A percentile compares a stretch with the other conserved stretches of the same genome.
Evolutionary conservation across 2,113 vertebrate genomes (phyloP).

Genomic region (Arvicanthis niloticus): DNA sequence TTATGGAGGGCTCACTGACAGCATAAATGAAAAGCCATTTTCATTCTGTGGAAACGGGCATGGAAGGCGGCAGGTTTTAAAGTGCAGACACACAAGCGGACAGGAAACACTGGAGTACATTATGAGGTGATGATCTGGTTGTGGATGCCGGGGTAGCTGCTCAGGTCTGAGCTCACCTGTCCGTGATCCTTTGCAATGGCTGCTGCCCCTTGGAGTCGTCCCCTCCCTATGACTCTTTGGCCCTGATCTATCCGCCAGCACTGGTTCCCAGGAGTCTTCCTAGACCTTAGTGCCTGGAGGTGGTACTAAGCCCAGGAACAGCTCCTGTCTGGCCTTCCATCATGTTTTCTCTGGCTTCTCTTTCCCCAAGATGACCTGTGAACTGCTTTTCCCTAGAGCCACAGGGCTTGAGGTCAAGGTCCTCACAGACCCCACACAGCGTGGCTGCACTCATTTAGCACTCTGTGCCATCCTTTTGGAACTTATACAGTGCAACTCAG

Average conservation of each 20-base stretch:
- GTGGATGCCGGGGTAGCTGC: neutral
- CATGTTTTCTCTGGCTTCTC: neutral
- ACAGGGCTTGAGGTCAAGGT: neutral
- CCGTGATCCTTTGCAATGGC: neutral
- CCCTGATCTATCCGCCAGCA: neutral
- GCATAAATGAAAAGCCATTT: neutral
- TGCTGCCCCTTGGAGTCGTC: neutral
- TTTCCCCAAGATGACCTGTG: neutral
- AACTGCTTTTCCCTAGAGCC: neutral
- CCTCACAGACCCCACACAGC: neutral
- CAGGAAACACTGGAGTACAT: fast-evolving
- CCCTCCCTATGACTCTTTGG: neutral
- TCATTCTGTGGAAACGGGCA: neutral
- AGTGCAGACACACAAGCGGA: neutral
- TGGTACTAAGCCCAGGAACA: neutral
- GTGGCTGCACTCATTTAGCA: neutral
- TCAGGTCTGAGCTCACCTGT: neutral
- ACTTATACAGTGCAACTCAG: neutral
- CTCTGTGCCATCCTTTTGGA: neutral
- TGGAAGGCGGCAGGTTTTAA: neutral
- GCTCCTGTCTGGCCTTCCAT: neutral
- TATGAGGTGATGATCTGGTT: neutral
- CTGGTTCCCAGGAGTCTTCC: neutral
- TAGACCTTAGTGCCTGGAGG: neutral
- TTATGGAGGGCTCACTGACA: neutral